phyloP scores from a whole-genome alignment of 53 echinoderm and acorn worm species.

The Holothuria scabra region DNA sequence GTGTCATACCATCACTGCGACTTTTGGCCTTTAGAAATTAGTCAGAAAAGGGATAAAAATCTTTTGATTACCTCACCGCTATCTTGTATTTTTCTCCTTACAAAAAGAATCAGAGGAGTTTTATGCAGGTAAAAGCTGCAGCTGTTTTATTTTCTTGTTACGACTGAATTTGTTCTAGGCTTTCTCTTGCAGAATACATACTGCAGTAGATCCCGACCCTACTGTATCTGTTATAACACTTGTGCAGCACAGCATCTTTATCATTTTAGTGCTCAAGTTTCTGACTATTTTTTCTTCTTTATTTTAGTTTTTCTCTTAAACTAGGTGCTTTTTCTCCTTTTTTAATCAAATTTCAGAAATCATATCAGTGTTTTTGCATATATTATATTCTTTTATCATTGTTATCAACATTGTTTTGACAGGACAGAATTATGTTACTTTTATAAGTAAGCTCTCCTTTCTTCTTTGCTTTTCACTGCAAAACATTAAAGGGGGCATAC shows the following conservation, averaged over 20 bases:
- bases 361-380: neutral
- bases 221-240: neutral
- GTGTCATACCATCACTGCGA: too few relatives aligned
- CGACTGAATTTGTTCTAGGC: conserved; percentile 9
- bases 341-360: conserved; percentile 7
- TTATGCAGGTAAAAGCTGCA: conserved; percentile 66
- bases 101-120: conserved; percentile 70
- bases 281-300: conserved; percentile 1
- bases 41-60: neutral
- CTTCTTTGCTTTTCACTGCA: neutral
- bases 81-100: conserved; percentile 40
- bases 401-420: too few relatives aligned
- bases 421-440: too few relatives aligned
- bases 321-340: conserved; percentile 19
- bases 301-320: neutral
- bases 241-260: conserved; percentile 9
- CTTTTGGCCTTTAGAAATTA: too few relatives aligned
- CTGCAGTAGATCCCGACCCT: neutral
- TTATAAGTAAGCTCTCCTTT: too few relatives aligned
- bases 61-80: conserved; percentile 4
- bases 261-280: neutral
- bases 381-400: too few relatives aligned
- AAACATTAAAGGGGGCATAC: neutral
- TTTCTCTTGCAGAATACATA: conserved; percentile 22
- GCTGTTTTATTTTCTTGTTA: neutral